Evolutionary conservation across 2,113 vertebrate genomes (phyloP), one percentile per base, ranked within the genome.

Genomic region (Dipodomys merriami): DNA sequence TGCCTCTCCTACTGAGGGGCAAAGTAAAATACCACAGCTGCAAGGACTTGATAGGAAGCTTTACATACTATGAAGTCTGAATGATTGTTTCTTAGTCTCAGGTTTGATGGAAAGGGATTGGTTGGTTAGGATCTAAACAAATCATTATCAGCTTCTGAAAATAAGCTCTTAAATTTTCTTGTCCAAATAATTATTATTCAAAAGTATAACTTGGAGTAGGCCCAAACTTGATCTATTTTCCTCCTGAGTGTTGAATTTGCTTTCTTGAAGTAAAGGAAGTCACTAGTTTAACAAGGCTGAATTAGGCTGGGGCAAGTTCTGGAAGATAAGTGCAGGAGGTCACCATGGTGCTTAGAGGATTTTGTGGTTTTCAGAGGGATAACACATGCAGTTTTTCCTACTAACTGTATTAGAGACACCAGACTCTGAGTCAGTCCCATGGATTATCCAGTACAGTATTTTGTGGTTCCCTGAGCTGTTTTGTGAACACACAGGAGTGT

Each of bases 141-240:
- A 72, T 69, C 49, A 18, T 87, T 81, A 91, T 79, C 23, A 78
- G 35, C 10, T 60, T 91, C 53, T 87, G 29, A 39, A 60, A 81
- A 83, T 80, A 93, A 93, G 93, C 80, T 33, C 33, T 77, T 65
- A 81, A 65, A 83, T 95, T 88, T 88, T 77, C 62, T 88, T 88
- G 29, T 33, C 25, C 35, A 71, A 65, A 82, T 25, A 84, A 73
- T 87, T 83, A 62, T 77, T 79, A 83, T 65, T 94, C 69, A 76
- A 81, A 62, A 96, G 68, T 30, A 81, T 83, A 84, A 82, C 13
- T 53, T 94, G 46, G 44, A 65, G 20, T 81, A 84, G 33, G 18
- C 46, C 46, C 33, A 91, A 30, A 16, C 86, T 84, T 91, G 73
- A 79, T 82, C 39, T 87, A 46, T 76, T 90, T 93, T 69, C 74